Base-by-base conservation (phyloP, 2,888 invertebrate genomes). In the Nephrocerus scutellatus region DNA sequence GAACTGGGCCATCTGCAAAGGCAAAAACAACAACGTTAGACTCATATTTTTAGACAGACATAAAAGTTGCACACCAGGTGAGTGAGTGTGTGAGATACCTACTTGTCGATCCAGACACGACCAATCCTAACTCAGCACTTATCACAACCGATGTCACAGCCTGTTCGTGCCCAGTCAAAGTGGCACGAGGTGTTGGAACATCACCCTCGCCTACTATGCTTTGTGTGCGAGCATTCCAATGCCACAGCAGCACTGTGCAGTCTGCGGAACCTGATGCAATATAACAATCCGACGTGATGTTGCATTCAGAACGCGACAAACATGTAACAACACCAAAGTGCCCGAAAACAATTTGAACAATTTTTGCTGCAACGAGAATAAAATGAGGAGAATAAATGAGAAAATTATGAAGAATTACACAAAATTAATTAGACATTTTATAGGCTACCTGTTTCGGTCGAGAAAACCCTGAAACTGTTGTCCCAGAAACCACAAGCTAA, bases 401-500 rank as follows among this genome's bases (percentile, higher is more conserved):
- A 5, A 29, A 15, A 6, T 10, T n/a, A 9, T 9, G 23, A 16
- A 26, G 7, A 30, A 33, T 30, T 43, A 12, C 24, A n/a, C 13
- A 6, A 26, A n/a, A 8, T n/a, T n/a, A 16, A 25, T 16, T 3
- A 19, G 95, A 95, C 25, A 89, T 84, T 57, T 93, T 90, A 36
- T 18, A 2, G n/a, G 14, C 10, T 87, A 89, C 92, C 92, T 43
- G 90, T 88, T 63, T 98, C 98, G 0, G 96, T 91, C 30, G 89
- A 89, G 70, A 96, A 97, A 13, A 98, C 92, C 6, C 98, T 74
- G 73, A 98, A 98, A 70, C 95, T 95, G 71, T 97, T 97, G 68
- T 99, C 98, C 91, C 97, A 97, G 72, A 97, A 98, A 36, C 98
- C 98, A 61, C 95, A 93, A 2, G 97, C 95, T 50, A 99, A 87